phyloP scores from a whole-genome alignment of 2,797 vertebrate genomes.

The Nyctalus aviator region DNA sequence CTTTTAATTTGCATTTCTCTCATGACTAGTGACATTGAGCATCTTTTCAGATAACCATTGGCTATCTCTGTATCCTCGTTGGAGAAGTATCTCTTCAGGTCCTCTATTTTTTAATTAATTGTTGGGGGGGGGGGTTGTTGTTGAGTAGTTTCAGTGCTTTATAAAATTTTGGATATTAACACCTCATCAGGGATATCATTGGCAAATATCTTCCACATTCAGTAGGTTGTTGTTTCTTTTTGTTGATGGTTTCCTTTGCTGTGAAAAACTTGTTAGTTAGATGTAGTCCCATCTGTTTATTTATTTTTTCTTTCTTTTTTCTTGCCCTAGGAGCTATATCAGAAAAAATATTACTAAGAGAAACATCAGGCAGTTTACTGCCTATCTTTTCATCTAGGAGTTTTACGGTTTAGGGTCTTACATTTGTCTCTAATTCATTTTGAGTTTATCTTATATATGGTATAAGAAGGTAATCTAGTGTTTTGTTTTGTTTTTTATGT shows the following conservation, averaged over 20 bases:
- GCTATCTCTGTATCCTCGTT: not conserved
- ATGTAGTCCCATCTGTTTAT: not conserved
- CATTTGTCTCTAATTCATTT: not conserved
- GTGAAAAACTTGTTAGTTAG: not conserved
- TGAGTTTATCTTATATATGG: not conserved
- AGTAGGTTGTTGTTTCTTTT: not conserved
- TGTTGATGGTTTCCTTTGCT: not conserved
- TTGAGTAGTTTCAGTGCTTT: not conserved
- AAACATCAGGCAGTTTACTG: not conserved
- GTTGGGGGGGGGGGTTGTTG: no score
- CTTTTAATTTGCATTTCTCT: not conserved
- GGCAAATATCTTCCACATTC: not conserved
- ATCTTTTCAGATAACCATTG: not conserved
- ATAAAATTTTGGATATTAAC: not conserved
- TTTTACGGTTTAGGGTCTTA: not conserved
- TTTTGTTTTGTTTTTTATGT: not conserved
- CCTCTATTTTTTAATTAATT: not conserved
- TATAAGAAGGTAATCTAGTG: not conserved
- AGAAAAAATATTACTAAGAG: not conserved
- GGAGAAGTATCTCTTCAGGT: not conserved
- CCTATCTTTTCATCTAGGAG: not conserved
- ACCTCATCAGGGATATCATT: not conserved
- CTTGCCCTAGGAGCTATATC: not conserved
- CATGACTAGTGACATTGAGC: not conserved
- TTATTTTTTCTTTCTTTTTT: not conserved